Conservation (phyloP, 2,113 vertebrate genomes). For the Gallinago undulata region DNA sequence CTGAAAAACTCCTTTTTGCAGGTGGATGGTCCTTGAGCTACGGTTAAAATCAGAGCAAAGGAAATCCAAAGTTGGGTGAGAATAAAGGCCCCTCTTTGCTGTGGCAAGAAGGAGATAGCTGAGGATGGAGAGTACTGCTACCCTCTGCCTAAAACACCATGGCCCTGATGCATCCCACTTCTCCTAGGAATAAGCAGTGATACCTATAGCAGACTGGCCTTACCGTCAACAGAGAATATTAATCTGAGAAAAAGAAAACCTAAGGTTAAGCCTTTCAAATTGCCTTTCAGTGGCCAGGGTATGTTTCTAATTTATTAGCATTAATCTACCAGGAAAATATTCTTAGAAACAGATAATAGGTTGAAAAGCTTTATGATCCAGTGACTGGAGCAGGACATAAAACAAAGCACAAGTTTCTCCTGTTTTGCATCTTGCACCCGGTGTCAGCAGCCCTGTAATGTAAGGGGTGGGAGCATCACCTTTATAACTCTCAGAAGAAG, state of each 20-base stretch:
- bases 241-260: neutral
- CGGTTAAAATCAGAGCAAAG: neutral
- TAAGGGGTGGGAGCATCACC: neutral
- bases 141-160: neutral
- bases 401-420: neutral
- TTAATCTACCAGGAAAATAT: neutral
- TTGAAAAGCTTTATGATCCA: neutral
- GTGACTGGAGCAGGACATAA: neutral
- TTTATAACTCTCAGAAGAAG: neutral
- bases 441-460: neutral
- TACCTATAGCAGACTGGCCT: neutral
- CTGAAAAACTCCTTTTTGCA: neutral
- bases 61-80: neutral
- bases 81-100: neutral
- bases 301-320: neutral
- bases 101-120: neutral
- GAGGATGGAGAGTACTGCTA: neutral
- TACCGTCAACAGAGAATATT: neutral
- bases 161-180: neutral
- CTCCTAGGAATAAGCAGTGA: neutral
- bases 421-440: neutral
- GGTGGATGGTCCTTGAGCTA: neutral
- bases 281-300: neutral
- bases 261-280: neutral
- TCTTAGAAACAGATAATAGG: neutral